A percentile compares a stretch with the other conserved stretches of the same genome.
phyloP scores from a whole-genome alignment of 2,797 vertebrate species.

The Myotis vivesi region DNA sequence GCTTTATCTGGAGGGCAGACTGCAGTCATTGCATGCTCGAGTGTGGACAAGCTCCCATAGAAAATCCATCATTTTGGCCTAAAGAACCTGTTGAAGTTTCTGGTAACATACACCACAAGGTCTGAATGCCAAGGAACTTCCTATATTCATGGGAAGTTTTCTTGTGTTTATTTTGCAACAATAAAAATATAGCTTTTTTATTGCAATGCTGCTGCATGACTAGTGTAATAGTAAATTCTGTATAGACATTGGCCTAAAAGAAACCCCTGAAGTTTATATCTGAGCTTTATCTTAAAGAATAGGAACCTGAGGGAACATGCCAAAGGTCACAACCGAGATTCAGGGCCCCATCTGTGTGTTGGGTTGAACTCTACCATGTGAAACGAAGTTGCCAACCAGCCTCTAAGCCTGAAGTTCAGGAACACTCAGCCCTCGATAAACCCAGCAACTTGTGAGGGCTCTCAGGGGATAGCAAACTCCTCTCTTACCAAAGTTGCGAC shows the following conservation, averaged over 20 bases:
- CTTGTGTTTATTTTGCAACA: background rate
- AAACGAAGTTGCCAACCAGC: background rate
- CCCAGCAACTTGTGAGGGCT: background rate
- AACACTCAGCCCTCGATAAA: background rate
- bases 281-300: background rate
- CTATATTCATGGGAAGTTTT: background rate
- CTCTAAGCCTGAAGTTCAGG: background rate
- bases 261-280: background rate
- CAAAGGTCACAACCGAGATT: background rate
- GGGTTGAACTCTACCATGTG: background rate
- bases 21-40: background rate
- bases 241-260: background rate
- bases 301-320: background rate
- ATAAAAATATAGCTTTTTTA: background rate
- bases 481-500: background rate
- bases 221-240: background rate
- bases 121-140: background rate
- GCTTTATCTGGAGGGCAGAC: background rate
- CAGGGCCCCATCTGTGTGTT: background rate
- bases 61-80: background rate
- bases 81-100: background rate
- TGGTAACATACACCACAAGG: background rate
- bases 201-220: background rate
- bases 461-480: conserved; percentile 12
- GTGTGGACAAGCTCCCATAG: background rate